Evolutionary conservation across 2,113 vertebrate genomes (phyloP).

Genomic region (Melospiza georgiana): DNA sequence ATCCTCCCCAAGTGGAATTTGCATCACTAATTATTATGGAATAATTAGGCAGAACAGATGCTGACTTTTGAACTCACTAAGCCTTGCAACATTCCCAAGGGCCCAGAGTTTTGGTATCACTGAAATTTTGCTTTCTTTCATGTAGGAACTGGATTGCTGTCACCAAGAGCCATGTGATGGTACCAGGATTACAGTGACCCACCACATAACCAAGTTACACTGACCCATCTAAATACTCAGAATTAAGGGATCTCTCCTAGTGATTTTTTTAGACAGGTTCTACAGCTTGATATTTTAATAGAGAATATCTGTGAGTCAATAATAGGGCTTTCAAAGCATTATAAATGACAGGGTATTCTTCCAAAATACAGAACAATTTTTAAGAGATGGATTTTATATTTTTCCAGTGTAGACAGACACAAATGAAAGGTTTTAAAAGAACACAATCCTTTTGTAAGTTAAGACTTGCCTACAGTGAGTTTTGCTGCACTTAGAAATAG

Average conservation of each 20-base stretch:
- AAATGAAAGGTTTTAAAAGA: neutral
- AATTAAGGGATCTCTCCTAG: neutral
- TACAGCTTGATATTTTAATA: neutral
- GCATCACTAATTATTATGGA: conserved; percentile 56
- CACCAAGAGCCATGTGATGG: neutral
- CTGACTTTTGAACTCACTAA: conserved; percentile 44
- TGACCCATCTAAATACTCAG: neutral
- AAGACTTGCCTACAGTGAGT: neutral
- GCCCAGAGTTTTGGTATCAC: neutral
- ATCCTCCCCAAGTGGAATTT: conserved; percentile 35
- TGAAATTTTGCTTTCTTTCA: neutral
- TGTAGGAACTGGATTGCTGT: neutral
- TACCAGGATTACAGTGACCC: neutral
- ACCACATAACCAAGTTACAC: neutral
- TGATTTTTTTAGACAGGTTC: neutral
- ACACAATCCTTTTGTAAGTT: neutral
- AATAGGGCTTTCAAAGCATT: neutral
- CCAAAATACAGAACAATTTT: neutral
- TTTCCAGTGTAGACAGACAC: neutral
- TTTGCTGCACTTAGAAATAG: neutral
- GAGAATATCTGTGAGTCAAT: neutral
- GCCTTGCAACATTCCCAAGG: neutral
- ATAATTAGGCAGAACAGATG: conserved; percentile 62
- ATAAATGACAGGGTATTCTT: neutral
- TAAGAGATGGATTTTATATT: neutral